phyloP scores from a whole-genome alignment of 2,113 vertebrate genomes.

The Opisthocomus hoazin region DNA sequence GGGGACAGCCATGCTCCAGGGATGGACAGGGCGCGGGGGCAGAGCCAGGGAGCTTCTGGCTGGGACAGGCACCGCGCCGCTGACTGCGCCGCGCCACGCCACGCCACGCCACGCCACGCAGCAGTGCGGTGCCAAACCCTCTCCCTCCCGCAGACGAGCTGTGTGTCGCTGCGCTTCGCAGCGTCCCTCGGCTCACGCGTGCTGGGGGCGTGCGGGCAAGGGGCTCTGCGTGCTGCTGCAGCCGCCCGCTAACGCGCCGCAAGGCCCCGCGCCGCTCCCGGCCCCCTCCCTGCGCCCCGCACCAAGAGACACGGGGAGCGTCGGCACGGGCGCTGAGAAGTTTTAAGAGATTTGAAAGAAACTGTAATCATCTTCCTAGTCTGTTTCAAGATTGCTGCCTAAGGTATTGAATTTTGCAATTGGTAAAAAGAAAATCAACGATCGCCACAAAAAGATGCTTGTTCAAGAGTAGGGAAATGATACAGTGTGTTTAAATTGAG shows the following conservation, averaged over 20 bases:
- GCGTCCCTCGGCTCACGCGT: too few species aligned
- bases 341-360: neutral
- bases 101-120: neutral
- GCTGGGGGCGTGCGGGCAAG: too few species aligned
- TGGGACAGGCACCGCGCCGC: neutral
- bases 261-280: too few species aligned
- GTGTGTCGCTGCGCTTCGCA: neutral
- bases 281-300: too few species aligned
- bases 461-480: neutral
- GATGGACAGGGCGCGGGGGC: neutral
- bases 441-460: neutral
- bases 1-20: neutral
- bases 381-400: neutral
- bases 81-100: neutral
- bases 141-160: neutral
- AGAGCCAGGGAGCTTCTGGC: neutral
- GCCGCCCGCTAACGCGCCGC: too few species aligned
- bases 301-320: too few species aligned
- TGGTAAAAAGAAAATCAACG: neutral
- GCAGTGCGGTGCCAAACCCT: neutral
- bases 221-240: too few species aligned
- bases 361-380: fast-evolving
- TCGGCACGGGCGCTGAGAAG: too few species aligned
- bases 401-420: neutral
- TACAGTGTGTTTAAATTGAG: neutral